A percentile compares a stretch with the other conserved stretches of the same genome.
Conservation (phyloP, 2,888 invertebrate genomes). For the Pteria penguin region DNA sequence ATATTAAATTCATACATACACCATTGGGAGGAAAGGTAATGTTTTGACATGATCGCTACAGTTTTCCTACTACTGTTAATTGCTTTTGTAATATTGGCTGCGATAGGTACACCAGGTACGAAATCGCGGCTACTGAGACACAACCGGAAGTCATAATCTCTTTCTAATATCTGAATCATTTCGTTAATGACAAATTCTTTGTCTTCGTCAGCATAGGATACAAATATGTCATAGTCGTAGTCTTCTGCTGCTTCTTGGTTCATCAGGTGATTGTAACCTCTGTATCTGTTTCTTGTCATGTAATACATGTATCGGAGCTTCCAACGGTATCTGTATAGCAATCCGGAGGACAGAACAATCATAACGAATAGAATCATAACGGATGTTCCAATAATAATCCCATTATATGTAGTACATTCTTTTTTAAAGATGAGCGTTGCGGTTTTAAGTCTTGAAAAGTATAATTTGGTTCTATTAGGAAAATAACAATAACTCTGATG, state of each 20-base stretch:
- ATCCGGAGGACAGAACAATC: background rate
- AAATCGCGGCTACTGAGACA: slow-evolving; percentile 10
- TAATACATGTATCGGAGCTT: slow-evolving; percentile 21
- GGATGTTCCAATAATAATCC: background rate
- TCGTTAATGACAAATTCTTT: background rate
- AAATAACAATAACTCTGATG: background rate
- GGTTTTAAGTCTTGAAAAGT: background rate
- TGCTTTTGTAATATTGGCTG: slow-evolving; percentile 15
- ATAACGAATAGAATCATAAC: background rate
- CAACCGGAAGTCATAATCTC: background rate
- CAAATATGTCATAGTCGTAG: slow-evolving; percentile 1
- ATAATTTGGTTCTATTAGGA: background rate
- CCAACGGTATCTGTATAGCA: slow-evolving; percentile 21
- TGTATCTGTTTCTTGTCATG: slow-evolving; percentile 19
- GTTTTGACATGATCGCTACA: slow-evolving; percentile 1
- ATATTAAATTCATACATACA: slow-evolving; percentile 31
- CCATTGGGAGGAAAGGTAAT: slow-evolving; percentile 20
- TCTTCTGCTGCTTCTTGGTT: background rate
- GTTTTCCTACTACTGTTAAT: slow-evolving; percentile 17
- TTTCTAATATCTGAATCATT: background rate
- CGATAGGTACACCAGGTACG: slow-evolving; percentile 2
- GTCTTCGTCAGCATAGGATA: slow-evolving; percentile 5
- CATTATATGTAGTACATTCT: background rate
- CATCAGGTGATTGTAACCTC: background rate
- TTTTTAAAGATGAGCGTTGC: background rate